Base-by-base conservation (phyloP, 2,888 invertebrate genomes). In the Lasioglossum villosulum region DNA sequence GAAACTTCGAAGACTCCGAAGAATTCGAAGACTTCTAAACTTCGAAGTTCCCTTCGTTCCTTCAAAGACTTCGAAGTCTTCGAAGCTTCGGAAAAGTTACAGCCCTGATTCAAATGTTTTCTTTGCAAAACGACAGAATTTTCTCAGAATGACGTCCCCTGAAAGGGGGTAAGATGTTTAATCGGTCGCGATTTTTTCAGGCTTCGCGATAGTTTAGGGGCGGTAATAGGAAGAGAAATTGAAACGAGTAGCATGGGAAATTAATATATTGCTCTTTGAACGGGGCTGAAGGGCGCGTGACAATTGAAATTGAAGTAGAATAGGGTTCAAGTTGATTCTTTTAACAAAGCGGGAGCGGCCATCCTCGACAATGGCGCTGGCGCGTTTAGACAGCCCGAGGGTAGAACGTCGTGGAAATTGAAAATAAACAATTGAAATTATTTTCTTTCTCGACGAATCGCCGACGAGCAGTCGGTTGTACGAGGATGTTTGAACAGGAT, bases 271-370 rank as follows among this genome's bases (percentile, higher is more conserved):
- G 34, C 19, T 30, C 30, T 30, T 30, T 30, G 63, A 30, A 63
- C 63, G 19, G 30, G 30, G 30, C 19, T 16, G 63, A 63, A 63
- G 27, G 19, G 19, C 6, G 27, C 30, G 16, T 8, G 30, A 19
- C 63, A 34, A 63, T 63, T 30, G 63, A 30, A 63, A 63, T 63
- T 63, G 63, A 16, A 30, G 63, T 63, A 63, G 30, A 63, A 63
- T 59, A 34, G 30, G 63, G 63, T 63, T 63, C 66, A 34, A 66
- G 66, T 66, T 66, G 34, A 66, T 34, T 66, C 66, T 66, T 34
- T 66, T 66, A 34, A 66, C 66, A 34, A 66, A 66, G 34, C 34
- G 34, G 19, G 10, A 16, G 66, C 16, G 34, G 16, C 3, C 19
- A 10, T 30, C 30, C 34, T 66, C 34, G 34, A 66, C 66, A 66